Evolutionary conservation across 2,888 invertebrate genomes (phyloP).

Genomic region (Pterostichus madidus): DNA sequence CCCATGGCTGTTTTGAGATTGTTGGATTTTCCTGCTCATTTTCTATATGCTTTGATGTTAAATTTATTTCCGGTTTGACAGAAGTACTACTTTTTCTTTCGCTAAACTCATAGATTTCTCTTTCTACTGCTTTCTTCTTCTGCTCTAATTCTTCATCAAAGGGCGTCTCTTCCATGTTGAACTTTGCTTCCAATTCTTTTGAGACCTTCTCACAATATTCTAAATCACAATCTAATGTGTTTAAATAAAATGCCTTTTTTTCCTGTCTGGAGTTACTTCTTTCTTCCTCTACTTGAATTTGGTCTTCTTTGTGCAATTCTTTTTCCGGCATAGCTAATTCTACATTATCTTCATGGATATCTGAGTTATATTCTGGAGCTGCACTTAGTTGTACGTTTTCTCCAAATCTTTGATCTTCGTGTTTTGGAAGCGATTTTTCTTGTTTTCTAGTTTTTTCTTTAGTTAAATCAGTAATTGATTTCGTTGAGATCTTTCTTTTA

Average conservation of each 20-base stretch:
- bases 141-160: background rate
- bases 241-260: background rate
- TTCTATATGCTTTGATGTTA: background rate
- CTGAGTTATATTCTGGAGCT: no score
- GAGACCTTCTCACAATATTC: background rate
- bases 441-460: background rate
- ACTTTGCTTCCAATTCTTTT: background rate
- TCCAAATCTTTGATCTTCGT: background rate
- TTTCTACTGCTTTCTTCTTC: background rate
- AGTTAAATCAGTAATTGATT: background rate
- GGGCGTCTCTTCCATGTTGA: background rate
- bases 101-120: background rate
- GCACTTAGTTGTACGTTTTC: no score
- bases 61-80: no score
- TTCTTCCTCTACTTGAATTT: background rate
- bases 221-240: background rate
- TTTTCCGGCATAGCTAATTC: no score
- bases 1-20: background rate
- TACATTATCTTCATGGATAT: no score
- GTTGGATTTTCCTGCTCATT: background rate
- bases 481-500: constrained; percentile 4
- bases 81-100: background rate
- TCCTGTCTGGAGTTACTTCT: background rate
- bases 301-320: background rate
- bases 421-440: background rate